Evolutionary conservation across 2,797 vertebrate species (phyloP).

Genomic region (Bradypodion ventrale): DNA sequence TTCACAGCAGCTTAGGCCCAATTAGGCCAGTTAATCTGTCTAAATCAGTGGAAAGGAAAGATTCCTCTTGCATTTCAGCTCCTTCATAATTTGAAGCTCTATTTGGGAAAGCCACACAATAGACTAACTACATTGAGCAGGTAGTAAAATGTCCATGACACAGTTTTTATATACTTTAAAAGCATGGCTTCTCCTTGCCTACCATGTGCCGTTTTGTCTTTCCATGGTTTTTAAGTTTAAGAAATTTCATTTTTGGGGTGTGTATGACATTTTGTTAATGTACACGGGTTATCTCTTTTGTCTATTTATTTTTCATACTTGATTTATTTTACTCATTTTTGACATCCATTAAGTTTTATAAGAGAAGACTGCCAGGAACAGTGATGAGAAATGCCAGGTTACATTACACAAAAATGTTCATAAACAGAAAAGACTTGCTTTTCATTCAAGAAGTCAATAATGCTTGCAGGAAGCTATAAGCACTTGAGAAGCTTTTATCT

Average conservation of each 20-base stretch:
- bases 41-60: constrained; percentile 72
- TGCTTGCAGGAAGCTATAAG: constrained; percentile 57
- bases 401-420: constrained; percentile 70
- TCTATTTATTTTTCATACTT: constrained; percentile 69
- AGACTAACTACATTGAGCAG: constrained; percentile 58
- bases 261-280: constrained; percentile 55
- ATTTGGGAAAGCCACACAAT: constrained; percentile 63
- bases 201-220: constrained; percentile 42
- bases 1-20: constrained; percentile 79
- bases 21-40: constrained; percentile 80
- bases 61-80: constrained; percentile 17
- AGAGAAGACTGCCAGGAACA: constrained; percentile 66
- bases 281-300: constrained; percentile 56
- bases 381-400: constrained; percentile 74
- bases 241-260: background rate
- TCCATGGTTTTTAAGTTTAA: constrained; percentile 50
- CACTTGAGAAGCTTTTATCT: constrained; percentile 55
- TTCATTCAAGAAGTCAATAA: constrained; percentile 73
- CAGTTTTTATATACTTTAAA: constrained; percentile 44
- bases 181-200: constrained; percentile 34
- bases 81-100: constrained; percentile 63
- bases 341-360: constrained; percentile 75
- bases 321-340: constrained; percentile 70
- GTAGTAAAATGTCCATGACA: constrained; percentile 53
- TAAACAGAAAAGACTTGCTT: constrained; percentile 74